Base-by-base conservation (phyloP, 53 echinoderm and acorn worm genomes). In the Paracentrotus lividus region DNA sequence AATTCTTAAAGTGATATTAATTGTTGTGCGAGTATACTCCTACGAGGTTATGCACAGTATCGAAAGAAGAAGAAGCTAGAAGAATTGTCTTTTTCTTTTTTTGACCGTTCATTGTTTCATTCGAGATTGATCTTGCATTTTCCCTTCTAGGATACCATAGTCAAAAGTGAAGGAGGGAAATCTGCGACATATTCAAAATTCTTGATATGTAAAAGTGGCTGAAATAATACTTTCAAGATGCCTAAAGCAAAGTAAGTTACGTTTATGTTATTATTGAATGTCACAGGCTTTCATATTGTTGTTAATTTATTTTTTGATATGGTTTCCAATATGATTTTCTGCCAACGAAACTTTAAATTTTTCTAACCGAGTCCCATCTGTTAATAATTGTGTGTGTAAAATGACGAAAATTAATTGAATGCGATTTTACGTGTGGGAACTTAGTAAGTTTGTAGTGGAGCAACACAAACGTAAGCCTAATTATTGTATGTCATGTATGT, bases 241-340 rank as follows among this genome's bases (percentile, higher is more conserved):
- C 86, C 86, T 86, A 86, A 86, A 86, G 13, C 86, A 31, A 86
- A 86, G 86, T 86, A 29, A 86, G 86, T 86, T 1, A 86, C 21
- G 33, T 10, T 26, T 45, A 38, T 3, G 20, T 85, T 10, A 85
- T 85, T 4, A n/a, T 15, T n/a, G 26, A 27, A 29, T 3, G 85
- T 49, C 27, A 49, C 10, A 47, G 44, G 7, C 1, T 27, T 2
- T 47, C 8, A 85, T 49, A 27, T 29, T 49, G 78, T 6, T 27
- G 2, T 49, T 10, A 21, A 51, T 85, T 13, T 49, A 44, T 33
- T 85, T 8, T 5, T 27, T 3, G 3, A 29, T 49, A 3, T 85
- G 4, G 14, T 31, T 13, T 85, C 23, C n/a, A 8, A 4, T 85
- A 26, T 9, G 32, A 49, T 14, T 49, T 49, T 85, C 27, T 45